Evolutionary conservation across 1,140 invertebrate genomes (phyloP).

Genomic region (Coelopa frigida): DNA sequence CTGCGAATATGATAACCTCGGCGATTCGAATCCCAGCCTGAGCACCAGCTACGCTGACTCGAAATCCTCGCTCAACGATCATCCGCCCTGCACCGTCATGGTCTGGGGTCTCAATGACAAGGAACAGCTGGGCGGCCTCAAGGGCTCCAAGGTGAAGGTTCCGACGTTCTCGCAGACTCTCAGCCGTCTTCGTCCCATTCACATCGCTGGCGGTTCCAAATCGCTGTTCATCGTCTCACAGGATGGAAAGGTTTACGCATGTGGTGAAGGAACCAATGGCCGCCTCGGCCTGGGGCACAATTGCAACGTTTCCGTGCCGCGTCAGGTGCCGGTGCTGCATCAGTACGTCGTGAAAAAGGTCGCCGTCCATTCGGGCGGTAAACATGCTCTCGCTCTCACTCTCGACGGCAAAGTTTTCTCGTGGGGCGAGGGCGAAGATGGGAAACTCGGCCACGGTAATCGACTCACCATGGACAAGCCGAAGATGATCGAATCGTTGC

Average conservation of each 20-base stretch:
- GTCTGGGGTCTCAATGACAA: conserved; percentile 97
- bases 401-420: conserved; percentile 89
- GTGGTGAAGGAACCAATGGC: conserved; percentile 92
- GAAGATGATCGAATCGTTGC: conserved; percentile 72
- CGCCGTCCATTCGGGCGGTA: conserved; percentile 88
- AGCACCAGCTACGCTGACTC: conserved; percentile 10
- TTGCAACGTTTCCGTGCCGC: conserved; percentile 78
- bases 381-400: conserved; percentile 85
- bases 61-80: conserved; percentile 32
- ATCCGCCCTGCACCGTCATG: conserved; percentile 57
- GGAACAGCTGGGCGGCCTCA: conserved; percentile 89
- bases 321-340: conserved; percentile 75
- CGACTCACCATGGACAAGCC: conserved; percentile 73
- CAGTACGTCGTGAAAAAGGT: conserved; percentile 92
- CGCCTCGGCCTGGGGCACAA: conserved; percentile 82
- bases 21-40: conserved; percentile 45
- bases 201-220: conserved; percentile 91
- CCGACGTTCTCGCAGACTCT: conserved; percentile 80
- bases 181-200: conserved; percentile 75
- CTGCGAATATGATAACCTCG: conserved; percentile 66
- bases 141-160: conserved; percentile 92
- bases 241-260: conserved; percentile 85
- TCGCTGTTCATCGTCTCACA: conserved; percentile 87
- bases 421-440: conserved; percentile 96
- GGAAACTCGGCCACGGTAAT: conserved; percentile 88